These are phyloP conservation scores for Pterobdella sp. DNA, from an alignment of 2,888 invertebrate genomes.

Conservation along the genomic window DNA sequence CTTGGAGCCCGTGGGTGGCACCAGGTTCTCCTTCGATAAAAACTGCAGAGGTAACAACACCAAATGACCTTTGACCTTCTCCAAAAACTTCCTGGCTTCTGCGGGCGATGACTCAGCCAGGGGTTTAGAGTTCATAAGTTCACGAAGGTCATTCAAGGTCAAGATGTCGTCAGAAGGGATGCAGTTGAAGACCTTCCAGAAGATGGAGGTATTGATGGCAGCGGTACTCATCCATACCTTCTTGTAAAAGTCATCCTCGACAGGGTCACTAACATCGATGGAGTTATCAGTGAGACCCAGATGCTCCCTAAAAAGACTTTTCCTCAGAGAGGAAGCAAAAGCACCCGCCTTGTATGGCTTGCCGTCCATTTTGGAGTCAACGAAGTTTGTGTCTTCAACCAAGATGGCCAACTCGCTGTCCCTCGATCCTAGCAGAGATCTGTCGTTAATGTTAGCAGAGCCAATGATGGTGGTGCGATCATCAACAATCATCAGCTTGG, in stretches of 20 bases:
- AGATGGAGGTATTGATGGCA: conserved; percentile 73
- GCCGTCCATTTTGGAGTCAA: conserved; percentile 66
- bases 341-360: conserved; percentile 71
- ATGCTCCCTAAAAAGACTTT: conserved; percentile 79
- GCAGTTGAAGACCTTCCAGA: conserved; percentile 83
- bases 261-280: conserved; percentile 68
- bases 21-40: conserved; percentile 70
- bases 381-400: conserved; percentile 61
- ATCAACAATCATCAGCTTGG: conserved; percentile 88
- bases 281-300: conserved; percentile 61
- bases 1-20: conserved; percentile 72
- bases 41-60: conserved; percentile 83
- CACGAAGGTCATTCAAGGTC: conserved; percentile 63
- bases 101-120: conserved; percentile 67
- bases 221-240: conserved; percentile 76
- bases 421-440: conserved; percentile 83
- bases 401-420: conserved; percentile 83
- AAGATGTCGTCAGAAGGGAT: conserved; percentile 76
- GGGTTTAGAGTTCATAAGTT: conserved; percentile 66
- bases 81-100: conserved; percentile 60
- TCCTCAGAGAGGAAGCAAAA: conserved; percentile 75
- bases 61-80: conserved; percentile 67
- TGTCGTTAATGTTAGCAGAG: conserved; percentile 94
- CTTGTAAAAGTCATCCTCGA: conserved; percentile 71
- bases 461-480: conserved; percentile 86